Evolutionary conservation across 2,888 invertebrate species (phyloP).

Genomic region (Mechanitis mazaeus): DNA sequence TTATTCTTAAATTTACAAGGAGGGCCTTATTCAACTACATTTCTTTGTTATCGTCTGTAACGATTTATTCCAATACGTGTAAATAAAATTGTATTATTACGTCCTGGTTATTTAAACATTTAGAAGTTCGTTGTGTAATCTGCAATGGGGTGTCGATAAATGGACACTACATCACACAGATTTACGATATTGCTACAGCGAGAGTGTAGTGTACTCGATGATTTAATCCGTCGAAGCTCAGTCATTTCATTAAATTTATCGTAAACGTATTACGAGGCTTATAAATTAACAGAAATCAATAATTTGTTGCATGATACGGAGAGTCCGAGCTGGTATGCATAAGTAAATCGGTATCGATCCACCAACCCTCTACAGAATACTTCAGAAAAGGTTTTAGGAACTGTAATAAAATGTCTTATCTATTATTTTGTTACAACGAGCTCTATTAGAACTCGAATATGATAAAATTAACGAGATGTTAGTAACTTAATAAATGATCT

Average conservation of each 20-base stretch:
- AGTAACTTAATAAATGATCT: no score
- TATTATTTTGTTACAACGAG: no score
- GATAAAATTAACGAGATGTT: no score
- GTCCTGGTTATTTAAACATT: slow-evolving; percentile 3
- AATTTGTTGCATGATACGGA: slow-evolving; percentile 17
- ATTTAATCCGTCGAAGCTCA: slow-evolving; percentile 19
- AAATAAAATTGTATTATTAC: slow-evolving; percentile 1
- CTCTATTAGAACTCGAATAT: no score
- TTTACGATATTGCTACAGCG: slow-evolving; percentile 25
- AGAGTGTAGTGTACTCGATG: slow-evolving; percentile 18
- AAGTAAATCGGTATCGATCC: slow-evolving; percentile 60
- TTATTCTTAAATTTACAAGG: slow-evolving; percentile 30
- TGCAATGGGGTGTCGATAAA: slow-evolving; percentile 16
- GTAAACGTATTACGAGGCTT: slow-evolving; percentile 2
- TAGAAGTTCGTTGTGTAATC: slow-evolving; percentile 9
- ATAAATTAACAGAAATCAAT: slow-evolving; percentile 3
- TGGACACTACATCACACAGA: slow-evolving; percentile 26
- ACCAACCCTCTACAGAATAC: slow-evolving; percentile 35
- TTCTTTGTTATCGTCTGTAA: slow-evolving; percentile 12
- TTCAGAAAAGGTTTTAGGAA: slow-evolving; percentile 1
- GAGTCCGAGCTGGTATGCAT: slow-evolving; percentile 44
- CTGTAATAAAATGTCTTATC: not conserved
- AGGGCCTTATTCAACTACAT: slow-evolving; percentile 31
- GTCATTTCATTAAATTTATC: slow-evolving; percentile 1
- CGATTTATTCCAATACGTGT: slow-evolving; percentile 2